These are phyloP conservation scores for Eristalinus aeneus DNA, from an alignment of 2,888 invertebrate species.

Conservation along the genomic window DNA sequence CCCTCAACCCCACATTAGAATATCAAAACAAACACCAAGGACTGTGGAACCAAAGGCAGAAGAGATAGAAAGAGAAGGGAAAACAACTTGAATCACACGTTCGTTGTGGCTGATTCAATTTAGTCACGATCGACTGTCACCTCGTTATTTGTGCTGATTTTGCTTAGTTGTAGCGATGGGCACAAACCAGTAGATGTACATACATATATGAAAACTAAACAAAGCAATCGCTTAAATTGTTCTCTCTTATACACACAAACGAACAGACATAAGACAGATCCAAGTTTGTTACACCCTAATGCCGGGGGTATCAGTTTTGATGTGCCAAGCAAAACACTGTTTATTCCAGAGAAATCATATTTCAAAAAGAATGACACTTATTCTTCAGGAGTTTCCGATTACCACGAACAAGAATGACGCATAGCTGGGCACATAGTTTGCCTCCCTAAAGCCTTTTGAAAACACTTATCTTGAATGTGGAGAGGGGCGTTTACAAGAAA, in stretches of 20 bases:
- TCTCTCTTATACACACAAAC: background rate
- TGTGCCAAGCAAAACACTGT: background rate
- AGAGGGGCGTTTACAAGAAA: background rate
- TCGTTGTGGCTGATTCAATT: conserved; percentile 29
- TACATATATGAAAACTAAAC: background rate
- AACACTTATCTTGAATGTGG: background rate
- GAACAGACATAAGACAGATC: background rate
- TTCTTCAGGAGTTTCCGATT: background rate
- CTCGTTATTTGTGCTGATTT: conserved; percentile 11
- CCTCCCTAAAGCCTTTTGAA: too few relatives aligned
- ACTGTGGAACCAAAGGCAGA: background rate
- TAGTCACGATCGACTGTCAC: conserved; percentile 24
- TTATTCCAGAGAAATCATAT: background rate
- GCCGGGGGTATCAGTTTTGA: background rate
- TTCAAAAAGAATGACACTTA: background rate
- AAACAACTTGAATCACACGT: background rate
- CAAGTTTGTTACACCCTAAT: background rate
- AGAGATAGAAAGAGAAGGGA: background rate
- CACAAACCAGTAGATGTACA: background rate
- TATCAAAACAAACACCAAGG: background rate
- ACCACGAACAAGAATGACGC: too few relatives aligned
- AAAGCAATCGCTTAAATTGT: background rate
- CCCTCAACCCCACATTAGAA: background rate
- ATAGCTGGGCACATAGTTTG: too few relatives aligned
- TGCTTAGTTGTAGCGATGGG: background rate